Evolutionary conservation across 2,797 vertebrate genomes (phyloP), one percentile per base, ranked within the genome.

Genomic region (Propithecus perrieri): DNA sequence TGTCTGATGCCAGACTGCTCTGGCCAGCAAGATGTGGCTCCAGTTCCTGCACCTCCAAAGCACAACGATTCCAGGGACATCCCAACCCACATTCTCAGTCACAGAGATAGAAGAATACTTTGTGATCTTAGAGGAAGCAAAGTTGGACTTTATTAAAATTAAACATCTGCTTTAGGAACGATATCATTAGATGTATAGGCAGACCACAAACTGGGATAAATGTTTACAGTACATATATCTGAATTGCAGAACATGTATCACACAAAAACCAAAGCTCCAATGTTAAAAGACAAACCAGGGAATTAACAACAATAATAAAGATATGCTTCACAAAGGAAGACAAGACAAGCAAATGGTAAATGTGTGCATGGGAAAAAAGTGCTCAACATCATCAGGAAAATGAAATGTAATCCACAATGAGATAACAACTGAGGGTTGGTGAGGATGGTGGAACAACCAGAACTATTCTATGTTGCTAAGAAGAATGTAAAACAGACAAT

Each of bases 341-440:
- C 12, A 63, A 48, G 33, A 88, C 10, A 35, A 48, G 22, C 43
- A 63, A 87, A 87, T 57, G 26, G 14, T 22, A 35, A 48, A 81
- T 26, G 69, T 11, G 11, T 30, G 59, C 26, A 46, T 41, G 30
- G 33, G 33, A 20, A 65, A 50, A 41, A 41, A 46, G 3, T 63
- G 46, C 17, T 83, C 7, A 84, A 53, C 20, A 43, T 74, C 17
- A 18, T 65, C 20, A 76, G 43, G 22, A 7, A 76, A 76, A 83
- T 48, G 4, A 0, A 76, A 33, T 46, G 55, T 61, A 83, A 83
- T 69, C 15, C 26, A 48, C 50, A 55, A 55, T 61, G n/a, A 81
- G 20, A 48, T 5, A 53, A 2, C 24, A 92, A 3, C 14, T 35
- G 28, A 55, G 0, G 1, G 33, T 7, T 48, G 13, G 22, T 10